These are phyloP conservation scores for Pelobates fuscus DNA, from an alignment of 2,113 vertebrate species.

Conservation along the genomic window DNA sequence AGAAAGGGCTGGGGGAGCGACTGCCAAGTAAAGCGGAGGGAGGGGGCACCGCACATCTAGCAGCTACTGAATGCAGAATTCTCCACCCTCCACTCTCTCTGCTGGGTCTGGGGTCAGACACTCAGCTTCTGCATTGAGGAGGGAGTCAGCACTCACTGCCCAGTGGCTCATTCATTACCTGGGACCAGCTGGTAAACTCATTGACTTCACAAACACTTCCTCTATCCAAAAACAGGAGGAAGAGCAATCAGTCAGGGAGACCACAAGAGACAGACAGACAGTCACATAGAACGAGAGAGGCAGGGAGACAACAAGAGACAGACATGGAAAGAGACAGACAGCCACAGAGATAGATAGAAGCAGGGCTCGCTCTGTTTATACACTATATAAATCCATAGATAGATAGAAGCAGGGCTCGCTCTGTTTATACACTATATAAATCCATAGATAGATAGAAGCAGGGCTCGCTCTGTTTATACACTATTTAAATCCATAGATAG, in stretches of 20 bases:
- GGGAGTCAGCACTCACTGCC: neutral
- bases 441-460: too few relatives aligned
- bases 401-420: too few relatives aligned
- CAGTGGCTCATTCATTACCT: constrained; percentile 9
- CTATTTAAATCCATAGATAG: too few relatives aligned
- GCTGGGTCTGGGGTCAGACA: constrained; percentile 3
- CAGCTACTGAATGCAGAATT: neutral
- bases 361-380: neutral
- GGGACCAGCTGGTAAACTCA: neutral
- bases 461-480: too few relatives aligned
- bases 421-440: too few relatives aligned
- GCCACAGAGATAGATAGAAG: neutral
- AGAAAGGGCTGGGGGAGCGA: neutral
- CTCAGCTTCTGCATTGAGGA: neutral
- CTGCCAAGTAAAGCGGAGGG: constrained; percentile 6
- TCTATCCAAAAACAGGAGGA: too few relatives aligned
- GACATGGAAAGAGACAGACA: neutral
- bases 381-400: too few relatives aligned
- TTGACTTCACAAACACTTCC: too few relatives aligned
- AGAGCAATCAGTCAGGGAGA: too few relatives aligned
- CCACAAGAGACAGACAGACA: neutral
- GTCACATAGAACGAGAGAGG: neutral
- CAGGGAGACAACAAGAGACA: neutral
- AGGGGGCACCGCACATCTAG: constrained; percentile 1
- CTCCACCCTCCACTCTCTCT: too few relatives aligned